Evolutionary conservation across 2,888 invertebrate genomes (phyloP), one percentile per base, ranked within the genome.

Genomic region (Sarcophaga variegata): DNA sequence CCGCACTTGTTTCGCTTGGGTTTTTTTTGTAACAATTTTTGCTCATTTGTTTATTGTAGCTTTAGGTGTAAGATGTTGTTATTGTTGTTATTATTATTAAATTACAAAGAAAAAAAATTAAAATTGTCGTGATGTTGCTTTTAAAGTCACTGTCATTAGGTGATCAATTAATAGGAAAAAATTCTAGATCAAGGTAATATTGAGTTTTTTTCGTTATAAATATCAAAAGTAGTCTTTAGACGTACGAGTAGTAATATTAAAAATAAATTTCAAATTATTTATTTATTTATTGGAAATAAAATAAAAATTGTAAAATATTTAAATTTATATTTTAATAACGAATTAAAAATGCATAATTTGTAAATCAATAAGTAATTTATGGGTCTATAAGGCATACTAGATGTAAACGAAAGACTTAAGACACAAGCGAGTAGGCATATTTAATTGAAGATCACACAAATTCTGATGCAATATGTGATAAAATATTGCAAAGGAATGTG

Each of bases 81-180:
- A 14, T 72, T 67, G 67, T 71, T 63, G 37, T 37, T 54, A 54
- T 77, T 63, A 49, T 37, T 54, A 54, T 77, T 69, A 64, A 81
- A 69, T n/a, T 27, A 11, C 27, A 71, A 27, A 71, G 25, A 77
- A 81, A 63, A 63, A 70, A 54, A 66, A 22, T 22, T 1, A 69
- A 71, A 86, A 87, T 90, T 90, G 90, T 92, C 92, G 92, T 92
- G 92, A 92, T 92, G 91, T 92, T 90, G 91, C 91, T 90, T 91
- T 91, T 90, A 89, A 90, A 90, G 90, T 91, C 69, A 75, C 76
- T 91, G 91, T 90, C 92, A 91, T 91, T 91, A 92, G 90, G 89
- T 91, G 92, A 92, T 92, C 92, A 92, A 92, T 92, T 92, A 91
- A 92, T 91, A 91, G 91, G 91, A 91, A 88, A 90, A 90, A 91